Evolutionary conservation across 2,888 invertebrate genomes (phyloP).

Genomic region (Cantharis rustica): DNA sequence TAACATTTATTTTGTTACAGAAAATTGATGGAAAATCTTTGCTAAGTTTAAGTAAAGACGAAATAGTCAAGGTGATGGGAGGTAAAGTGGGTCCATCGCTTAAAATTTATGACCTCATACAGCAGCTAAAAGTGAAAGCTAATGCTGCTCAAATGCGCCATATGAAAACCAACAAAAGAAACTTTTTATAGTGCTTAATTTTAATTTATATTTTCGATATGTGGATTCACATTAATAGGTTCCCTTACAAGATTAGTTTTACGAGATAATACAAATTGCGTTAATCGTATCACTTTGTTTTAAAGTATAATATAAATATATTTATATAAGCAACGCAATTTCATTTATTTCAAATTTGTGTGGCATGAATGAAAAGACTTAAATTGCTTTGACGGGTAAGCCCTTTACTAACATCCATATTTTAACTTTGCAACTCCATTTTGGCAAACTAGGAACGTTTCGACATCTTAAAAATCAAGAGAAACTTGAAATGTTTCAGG

Average conservation of each 20-base stretch:
- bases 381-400: not conserved
- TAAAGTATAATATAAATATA: slow-evolving; percentile 4
- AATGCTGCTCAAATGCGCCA: slow-evolving; percentile 72
- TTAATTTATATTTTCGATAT: slow-evolving; percentile 20
- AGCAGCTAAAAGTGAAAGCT: slow-evolving; percentile 86
- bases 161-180: slow-evolving; percentile 67
- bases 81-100: slow-evolving; percentile 95
- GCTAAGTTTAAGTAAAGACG: slow-evolving; percentile 83
- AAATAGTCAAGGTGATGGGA: slow-evolving; percentile 85
- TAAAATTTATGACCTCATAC: slow-evolving; percentile 91
- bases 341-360: not conserved
- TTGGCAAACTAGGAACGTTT: not conserved
- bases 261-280: not conserved
- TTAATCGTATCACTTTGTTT: not conserved
- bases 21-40: slow-evolving; percentile 82
- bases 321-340: not conserved
- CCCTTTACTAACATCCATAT: not conserved
- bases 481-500: not conserved
- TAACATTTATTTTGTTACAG: slow-evolving; percentile 53
- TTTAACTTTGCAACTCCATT: not conserved
- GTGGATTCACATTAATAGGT: not conserved
- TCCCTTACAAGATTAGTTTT: slow-evolving; percentile 1
- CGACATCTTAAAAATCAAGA: not conserved
- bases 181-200: slow-evolving; percentile 65
- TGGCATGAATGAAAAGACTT: not conserved